These are phyloP conservation scores for Sigmodon hispidus DNA, from an alignment of 2,113 vertebrate genomes.

Conservation along the genomic window DNA sequence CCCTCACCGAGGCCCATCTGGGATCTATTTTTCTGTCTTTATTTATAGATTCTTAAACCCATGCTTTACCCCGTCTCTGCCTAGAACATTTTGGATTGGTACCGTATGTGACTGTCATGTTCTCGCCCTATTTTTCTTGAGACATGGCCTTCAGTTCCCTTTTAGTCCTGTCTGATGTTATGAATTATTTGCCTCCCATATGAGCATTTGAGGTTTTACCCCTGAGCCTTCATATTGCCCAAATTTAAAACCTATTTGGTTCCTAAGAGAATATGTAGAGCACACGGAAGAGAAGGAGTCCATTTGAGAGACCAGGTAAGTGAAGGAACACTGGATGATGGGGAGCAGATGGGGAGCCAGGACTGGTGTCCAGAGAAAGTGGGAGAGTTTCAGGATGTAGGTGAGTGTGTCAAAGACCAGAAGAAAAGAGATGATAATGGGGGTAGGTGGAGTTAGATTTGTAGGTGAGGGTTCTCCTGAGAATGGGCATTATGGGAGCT, in stretches of 20 bases:
- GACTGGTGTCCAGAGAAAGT: background rate
- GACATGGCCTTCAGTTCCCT: background rate
- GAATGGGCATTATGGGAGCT: background rate
- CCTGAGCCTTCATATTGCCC: background rate
- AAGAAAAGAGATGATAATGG: background rate
- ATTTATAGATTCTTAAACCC: background rate
- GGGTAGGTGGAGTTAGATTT: background rate
- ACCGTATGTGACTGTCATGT: background rate
- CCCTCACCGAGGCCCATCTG: background rate
- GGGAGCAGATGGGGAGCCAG: background rate
- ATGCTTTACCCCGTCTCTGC: background rate
- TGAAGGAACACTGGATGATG: background rate
- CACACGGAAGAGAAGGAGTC: background rate
- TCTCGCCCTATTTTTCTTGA: background rate
- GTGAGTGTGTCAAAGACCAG: background rate
- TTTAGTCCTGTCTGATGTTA: background rate
- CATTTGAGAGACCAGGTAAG: background rate
- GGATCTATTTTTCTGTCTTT: background rate
- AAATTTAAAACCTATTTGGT: background rate
- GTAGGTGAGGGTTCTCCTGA: background rate
- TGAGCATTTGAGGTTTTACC: background rate
- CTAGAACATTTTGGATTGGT: background rate
- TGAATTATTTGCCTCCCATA: background rate
- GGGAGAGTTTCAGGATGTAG: background rate
- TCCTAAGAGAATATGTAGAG: background rate